phyloP scores from a whole-genome alignment of 2,113 vertebrate species.

The Labeo catla region DNA sequence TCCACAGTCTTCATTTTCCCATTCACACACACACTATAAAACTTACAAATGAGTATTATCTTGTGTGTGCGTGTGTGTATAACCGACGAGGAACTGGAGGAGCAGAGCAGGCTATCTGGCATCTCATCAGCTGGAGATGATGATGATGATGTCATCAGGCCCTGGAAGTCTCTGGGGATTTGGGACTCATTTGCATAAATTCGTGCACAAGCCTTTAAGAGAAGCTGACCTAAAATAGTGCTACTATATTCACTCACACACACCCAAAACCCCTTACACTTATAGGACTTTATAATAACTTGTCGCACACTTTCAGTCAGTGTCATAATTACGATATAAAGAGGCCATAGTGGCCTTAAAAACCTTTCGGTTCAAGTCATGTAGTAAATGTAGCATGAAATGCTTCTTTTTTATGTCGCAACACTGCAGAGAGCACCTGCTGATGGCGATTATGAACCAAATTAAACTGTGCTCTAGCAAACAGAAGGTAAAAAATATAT shows the following conservation, averaged over 20 bases:
- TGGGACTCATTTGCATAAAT: constrained; percentile 62
- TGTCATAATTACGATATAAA: constrained; percentile 6
- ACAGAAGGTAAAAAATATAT: constrained; percentile 45
- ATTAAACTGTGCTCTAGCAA: background rate
- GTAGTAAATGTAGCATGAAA: background rate
- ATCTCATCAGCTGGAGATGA: background rate
- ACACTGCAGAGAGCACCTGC: background rate
- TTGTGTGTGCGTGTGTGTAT: background rate
- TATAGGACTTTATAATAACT: background rate
- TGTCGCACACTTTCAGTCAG: background rate
- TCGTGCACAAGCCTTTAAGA: constrained; percentile 53
- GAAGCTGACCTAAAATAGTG: constrained; percentile 20
- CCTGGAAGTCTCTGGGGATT: constrained; percentile 48
- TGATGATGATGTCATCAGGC: constrained; percentile 62
- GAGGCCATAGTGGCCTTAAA: constrained; percentile 12
- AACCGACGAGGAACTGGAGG: background rate
- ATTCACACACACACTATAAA: background rate
- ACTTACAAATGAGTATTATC: constrained; percentile 1
- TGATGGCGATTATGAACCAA: background rate
- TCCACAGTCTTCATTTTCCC: background rate
- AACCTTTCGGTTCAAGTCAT: constrained; percentile 1
- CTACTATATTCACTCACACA: constrained; percentile 4
- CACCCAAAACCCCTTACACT: background rate
- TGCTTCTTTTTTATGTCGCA: background rate
- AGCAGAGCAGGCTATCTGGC: background rate